Base-by-base conservation (phyloP, 2,888 invertebrate genomes). In the Stenoptilia bipunctidactyla region DNA sequence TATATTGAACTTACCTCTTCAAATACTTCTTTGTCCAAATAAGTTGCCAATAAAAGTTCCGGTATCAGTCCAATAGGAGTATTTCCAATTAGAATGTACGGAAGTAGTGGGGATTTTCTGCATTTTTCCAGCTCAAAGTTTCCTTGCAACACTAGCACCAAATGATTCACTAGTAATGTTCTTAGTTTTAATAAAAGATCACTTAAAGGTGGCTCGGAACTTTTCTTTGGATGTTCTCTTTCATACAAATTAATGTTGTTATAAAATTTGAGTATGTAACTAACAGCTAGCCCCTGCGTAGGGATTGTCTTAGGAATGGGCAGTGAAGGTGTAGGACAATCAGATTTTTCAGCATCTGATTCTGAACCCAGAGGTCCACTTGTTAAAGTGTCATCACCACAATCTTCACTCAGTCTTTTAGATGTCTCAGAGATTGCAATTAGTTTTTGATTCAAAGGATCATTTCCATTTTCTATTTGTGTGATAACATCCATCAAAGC, bases 31-130 rank as follows among this genome's bases (percentile, higher is more conserved):
- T 84, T 79, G 54, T 91, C 88, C 13, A 75, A 68, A 52, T 89
- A 87, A 8, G 88, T 88, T 40, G 88, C 86, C 10, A 85, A 76
- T 12, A 92, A 75, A 8, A 92, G 73, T 53, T 90, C 90, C 2
- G 89, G 88, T 14, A 94, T 75, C 51, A 93, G 90, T 0, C 92
- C 92, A 27, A 90, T 83, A 0, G 93, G 93, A 14, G 93, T 77
- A 38, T 86, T 89, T 50, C 91, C 90, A 36, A 87, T 86, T 33
- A 93, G 66, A 39, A 93, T 80, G 40, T 90, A 91, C 5, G 88
- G 85, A 15, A 93, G 77, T 13, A 94, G 71, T 0, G 90, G 87
- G 0, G 92, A 90, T 44, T 87, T 79, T 41, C 76, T 68, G 45
- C 76, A 73, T 50, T 75, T 74, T 42, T 89, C 57, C 67, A 84